A percentile compares a stretch with the other conserved stretches of the same genome.
Evolutionary conservation across 2,797 vertebrate species (phyloP).

Genomic region (Hippopotamyrus pictus): DNA sequence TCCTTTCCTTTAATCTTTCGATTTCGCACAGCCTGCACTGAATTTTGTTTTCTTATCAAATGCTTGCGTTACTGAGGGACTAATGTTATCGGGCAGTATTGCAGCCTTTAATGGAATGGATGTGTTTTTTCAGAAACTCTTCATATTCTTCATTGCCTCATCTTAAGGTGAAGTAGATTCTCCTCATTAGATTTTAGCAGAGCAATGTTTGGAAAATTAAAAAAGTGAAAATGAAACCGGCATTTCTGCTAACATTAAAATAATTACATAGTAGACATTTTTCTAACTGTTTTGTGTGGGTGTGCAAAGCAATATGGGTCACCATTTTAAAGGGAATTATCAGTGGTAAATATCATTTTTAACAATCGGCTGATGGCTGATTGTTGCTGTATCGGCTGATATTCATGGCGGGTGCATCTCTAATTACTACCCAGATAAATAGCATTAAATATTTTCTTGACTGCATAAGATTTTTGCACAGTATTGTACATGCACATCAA

Average conservation of each 20-base stretch:
- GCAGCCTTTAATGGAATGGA: not conserved
- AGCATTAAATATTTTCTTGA: not conserved
- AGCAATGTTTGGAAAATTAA: not conserved
- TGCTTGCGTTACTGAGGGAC: not conserved
- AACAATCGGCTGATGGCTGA: not conserved
- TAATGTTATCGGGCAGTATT: not conserved
- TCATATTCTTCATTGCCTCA: not conserved
- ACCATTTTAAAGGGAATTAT: not conserved
- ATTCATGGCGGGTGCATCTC: not conserved
- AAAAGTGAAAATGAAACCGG: not conserved
- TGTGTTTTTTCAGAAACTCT: not conserved
- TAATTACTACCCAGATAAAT: not conserved
- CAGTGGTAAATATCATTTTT: not conserved
- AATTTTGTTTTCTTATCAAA: not conserved
- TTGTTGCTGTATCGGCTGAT: not conserved
- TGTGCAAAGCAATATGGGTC: not conserved
- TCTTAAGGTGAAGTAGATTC: not conserved
- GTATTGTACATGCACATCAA: not conserved
- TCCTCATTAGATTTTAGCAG: not conserved
- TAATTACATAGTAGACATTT: not conserved
- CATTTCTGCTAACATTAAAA: not conserved
- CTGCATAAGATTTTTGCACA: not conserved
- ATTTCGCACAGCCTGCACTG: not conserved
- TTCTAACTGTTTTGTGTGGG: not conserved
- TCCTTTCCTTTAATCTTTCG: not conserved